Evolutionary conservation across 2,888 invertebrate genomes (phyloP).

Genomic region (Neria commutata): DNA sequence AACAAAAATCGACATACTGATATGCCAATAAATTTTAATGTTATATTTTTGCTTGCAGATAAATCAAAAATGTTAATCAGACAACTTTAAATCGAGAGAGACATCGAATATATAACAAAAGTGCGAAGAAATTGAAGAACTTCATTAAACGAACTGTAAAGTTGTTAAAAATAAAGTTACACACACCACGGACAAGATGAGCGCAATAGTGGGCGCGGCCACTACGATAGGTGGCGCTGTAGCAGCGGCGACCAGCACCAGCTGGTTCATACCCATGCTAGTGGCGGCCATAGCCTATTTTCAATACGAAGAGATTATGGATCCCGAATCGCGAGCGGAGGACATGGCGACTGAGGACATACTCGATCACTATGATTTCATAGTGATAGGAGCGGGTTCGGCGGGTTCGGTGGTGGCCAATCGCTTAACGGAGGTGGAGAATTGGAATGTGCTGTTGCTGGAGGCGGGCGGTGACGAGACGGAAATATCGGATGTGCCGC

Average conservation of each 20-base stretch:
- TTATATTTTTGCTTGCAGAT: too few species aligned
- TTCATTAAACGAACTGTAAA: too few species aligned
- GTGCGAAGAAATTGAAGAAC: too few species aligned
- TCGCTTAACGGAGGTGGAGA: slow-evolving; percentile 76
- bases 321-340: slow-evolving; percentile 81
- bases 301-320: slow-evolving; percentile 83
- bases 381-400: slow-evolving; percentile 85
- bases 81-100: too few species aligned
- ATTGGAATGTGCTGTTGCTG: slow-evolving; percentile 80
- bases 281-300: slow-evolving; percentile 87
- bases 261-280: slow-evolving; percentile 83
- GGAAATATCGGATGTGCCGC: slow-evolving; percentile 86
- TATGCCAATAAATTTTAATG: too few species aligned
- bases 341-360: slow-evolving; percentile 72
- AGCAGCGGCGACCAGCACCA: slow-evolving; percentile 71
- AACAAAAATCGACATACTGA: too few species aligned
- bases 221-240: slow-evolving; percentile 74
- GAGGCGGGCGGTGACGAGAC: slow-evolving; percentile 92
- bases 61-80: too few species aligned
- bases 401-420: slow-evolving; percentile 89
- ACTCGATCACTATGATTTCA: slow-evolving; percentile 77
- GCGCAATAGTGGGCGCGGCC: slow-evolving; percentile 70
- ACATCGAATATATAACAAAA: background rate
- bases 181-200: slow-evolving; percentile 68
- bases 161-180: too few species aligned